Base-by-base conservation (phyloP, 2,797 vertebrate species). In the Aeoliscus strigatus region DNA sequence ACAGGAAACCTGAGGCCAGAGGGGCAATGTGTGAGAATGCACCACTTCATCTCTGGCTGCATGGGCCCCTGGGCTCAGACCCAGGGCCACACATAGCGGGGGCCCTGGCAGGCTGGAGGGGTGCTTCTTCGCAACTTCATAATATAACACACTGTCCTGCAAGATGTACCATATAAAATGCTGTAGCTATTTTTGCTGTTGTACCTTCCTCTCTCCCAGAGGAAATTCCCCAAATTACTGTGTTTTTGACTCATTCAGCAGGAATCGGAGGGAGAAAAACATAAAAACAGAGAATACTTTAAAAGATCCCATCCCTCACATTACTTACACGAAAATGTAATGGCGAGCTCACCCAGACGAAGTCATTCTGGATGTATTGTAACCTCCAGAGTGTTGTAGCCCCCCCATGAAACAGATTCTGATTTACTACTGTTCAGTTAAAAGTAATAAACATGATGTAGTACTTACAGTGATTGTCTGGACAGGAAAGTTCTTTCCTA, bases 391-490 rank as follows among this genome's bases (percentile, higher is more conserved):
- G 67, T 39, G 45, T 49, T 74, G 54, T 32, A 54, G 60, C 69
- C 58, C 64, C 67, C 66, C 66, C 61, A 54, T n/a, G 39, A 51
- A 37, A 54, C 54, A 54, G 40, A 24, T 49, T 53, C 49, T 81
- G 82, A 83, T 89, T 89, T 88, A 87, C 76, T 80, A 68, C 61
- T 14, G 56, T 85, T 87, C n/a, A n/a, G n/a, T n/a, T n/a, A n/a
- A n/a, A n/a, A n/a, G n/a, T n/a, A 86, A 89, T 89, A 86, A 88
- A 87, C 66, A 74, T 88, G 85, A 89, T 86, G 57, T 84, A 87
- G 66, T 69, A 79, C 76, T 75, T 53, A 75, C 70, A 77, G 60
- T n/a, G 47, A 88, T 82, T 82, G 66, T 52, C 63, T 38, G 8
- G 82, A 86, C 86, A 83, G 75, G 70, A 83, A 81, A 77, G 74